A percentile compares a stretch with the other conserved stretches of the same genome.
Conservation (phyloP, 2,797 vertebrate genomes). For the Mormyrus proboscirostris region DNA sequence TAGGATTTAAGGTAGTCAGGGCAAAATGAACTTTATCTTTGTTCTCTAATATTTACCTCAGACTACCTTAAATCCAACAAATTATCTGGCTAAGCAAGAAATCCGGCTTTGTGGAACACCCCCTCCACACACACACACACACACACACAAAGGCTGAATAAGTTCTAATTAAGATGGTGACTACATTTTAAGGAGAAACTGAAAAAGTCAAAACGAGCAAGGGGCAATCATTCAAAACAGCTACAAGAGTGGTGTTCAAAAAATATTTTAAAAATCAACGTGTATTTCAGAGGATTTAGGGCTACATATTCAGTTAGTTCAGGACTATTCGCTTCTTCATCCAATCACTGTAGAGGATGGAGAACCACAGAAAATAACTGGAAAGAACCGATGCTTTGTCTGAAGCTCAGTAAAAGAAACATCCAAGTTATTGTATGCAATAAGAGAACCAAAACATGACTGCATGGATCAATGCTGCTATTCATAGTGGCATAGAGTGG, state of each 20-base stretch:
- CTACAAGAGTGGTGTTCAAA: conserved; percentile 9
- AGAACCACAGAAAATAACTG: conserved; percentile 48
- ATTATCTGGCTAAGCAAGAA: neutral
- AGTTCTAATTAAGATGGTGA: no score
- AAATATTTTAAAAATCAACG: conserved; percentile 24
- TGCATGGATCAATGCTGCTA: conserved; percentile 36
- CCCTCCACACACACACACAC: neutral
- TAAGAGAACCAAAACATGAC: conserved; percentile 36
- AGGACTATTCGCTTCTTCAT: conserved; percentile 18
- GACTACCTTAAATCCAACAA: neutral
- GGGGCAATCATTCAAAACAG: conserved; percentile 19
- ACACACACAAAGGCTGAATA: no score
- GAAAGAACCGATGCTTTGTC: conserved; percentile 40
- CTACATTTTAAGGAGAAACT: no score
- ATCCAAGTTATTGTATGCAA: conserved; percentile 41
- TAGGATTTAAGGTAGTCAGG: neutral
- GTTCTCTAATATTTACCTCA: neutral
- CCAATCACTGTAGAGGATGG: conserved; percentile 34
- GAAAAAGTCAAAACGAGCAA: neutral
- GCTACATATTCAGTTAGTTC: conserved; percentile 31
- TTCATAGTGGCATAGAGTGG: conserved; percentile 46
- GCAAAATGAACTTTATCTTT: neutral
- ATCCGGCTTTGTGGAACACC: neutral
- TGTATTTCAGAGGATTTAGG: conserved; percentile 30
- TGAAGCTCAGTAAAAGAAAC: conserved; percentile 31